phyloP scores from a whole-genome alignment of 2,113 vertebrate genomes.

The Polypterus senegalus region DNA sequence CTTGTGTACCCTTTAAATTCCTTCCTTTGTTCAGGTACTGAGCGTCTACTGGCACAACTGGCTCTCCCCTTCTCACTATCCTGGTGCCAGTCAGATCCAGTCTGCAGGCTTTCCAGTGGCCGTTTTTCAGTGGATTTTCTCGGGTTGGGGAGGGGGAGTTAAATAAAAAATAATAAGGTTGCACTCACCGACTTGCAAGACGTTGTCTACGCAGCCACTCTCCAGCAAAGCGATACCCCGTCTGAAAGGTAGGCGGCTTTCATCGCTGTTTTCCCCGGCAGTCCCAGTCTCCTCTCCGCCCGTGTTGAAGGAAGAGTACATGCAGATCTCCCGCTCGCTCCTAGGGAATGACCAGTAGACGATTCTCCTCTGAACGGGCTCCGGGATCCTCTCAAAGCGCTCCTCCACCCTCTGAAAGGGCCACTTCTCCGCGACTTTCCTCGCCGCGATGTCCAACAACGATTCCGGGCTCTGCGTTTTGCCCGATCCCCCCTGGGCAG shows the following conservation, averaged over 20 bases:
- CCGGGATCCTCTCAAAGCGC: slow-evolving; percentile 87
- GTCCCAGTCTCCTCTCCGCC: slow-evolving; percentile 61
- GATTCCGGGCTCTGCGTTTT: slow-evolving; percentile 77
- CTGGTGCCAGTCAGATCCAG: no score
- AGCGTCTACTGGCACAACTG: not conserved
- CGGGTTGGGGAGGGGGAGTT: no score
- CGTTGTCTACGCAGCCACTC: slow-evolving; percentile 86
- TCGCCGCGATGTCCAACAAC: slow-evolving; percentile 81
- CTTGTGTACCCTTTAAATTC: slow-evolving; percentile 28
- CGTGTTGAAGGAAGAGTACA: slow-evolving; percentile 89
- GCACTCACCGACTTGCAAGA: slow-evolving; percentile 92
- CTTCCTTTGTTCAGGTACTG: slow-evolving; percentile 33
- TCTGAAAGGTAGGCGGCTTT: slow-evolving; percentile 80
- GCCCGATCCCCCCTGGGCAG: slow-evolving; percentile 48
- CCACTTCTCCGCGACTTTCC: slow-evolving; percentile 91
- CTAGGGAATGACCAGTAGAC: slow-evolving; percentile 94
- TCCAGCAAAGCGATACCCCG: slow-evolving; percentile 82
- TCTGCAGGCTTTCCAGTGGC: no score
- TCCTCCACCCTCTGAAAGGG: slow-evolving; percentile 89
- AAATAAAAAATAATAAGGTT: no score
- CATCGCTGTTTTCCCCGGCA: slow-evolving; percentile 57
- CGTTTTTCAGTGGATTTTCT: no score
- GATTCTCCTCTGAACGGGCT: slow-evolving; percentile 87
- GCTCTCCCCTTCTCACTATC: no score
- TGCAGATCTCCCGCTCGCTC: slow-evolving; percentile 88